phyloP scores from a whole-genome alignment of 2,797 vertebrate genomes.

The Clangula hyemalis region DNA sequence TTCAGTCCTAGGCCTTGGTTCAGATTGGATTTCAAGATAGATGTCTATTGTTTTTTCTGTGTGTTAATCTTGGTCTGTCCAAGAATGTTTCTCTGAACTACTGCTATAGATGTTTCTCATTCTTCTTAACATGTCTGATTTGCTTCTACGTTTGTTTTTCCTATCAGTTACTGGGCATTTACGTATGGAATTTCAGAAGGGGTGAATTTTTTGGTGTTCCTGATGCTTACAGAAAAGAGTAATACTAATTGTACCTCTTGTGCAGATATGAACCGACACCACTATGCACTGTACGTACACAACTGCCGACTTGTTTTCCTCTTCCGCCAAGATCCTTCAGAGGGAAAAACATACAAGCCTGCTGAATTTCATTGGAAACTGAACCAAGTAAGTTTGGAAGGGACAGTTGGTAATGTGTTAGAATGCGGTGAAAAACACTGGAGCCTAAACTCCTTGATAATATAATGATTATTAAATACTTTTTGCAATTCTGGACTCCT shows the following conservation, averaged over 20 bases:
- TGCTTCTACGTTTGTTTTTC: neutral
- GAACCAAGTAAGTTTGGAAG: conserved; percentile 83
- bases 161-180: rapidly evolving
- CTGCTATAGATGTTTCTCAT: neutral
- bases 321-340: conserved; percentile 90
- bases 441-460: rapidly evolving
- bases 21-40: neutral
- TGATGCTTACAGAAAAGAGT: neutral
- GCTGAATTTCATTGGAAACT: conserved; percentile 99
- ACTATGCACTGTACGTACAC: conserved; percentile 92
- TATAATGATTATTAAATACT: neutral
- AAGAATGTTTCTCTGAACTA: neutral
- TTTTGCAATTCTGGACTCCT: neutral
- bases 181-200: neutral
- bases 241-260: neutral
- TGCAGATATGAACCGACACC: conserved; percentile 96
- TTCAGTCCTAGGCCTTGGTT: neutral
- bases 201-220: neutral
- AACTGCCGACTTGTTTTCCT: conserved; percentile 94
- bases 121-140: neutral
- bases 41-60: neutral
- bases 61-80: neutral
- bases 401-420: neutral
- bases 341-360: conserved; percentile 90
- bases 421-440: rapidly evolving